Conservation (phyloP, 1,140 invertebrate species). For the Drosophila auraria region DNA sequence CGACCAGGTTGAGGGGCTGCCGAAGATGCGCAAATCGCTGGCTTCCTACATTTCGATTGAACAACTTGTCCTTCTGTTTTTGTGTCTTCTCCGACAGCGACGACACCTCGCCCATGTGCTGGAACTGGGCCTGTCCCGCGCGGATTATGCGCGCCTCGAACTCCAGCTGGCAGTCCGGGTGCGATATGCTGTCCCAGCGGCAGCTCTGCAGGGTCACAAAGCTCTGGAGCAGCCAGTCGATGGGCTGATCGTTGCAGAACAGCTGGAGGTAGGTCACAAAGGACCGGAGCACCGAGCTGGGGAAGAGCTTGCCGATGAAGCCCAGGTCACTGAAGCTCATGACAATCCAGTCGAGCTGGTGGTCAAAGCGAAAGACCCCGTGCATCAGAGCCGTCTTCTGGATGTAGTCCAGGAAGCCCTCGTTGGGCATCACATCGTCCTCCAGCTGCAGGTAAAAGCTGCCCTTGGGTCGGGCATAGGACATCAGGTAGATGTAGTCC, state of each 20-base stretch:
- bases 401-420: constrained; percentile 36
- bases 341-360: constrained; percentile 41
- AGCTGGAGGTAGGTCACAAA: constrained; percentile 30
- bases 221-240: constrained; percentile 51
- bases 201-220: constrained; percentile 45
- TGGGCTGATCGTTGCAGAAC: constrained; percentile 49
- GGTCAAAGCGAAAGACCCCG: constrained; percentile 12
- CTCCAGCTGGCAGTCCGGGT: constrained; percentile 3
- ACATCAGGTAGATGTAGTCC: constrained; percentile 54
- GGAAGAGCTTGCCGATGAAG: constrained; percentile 50
- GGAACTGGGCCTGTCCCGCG: constrained; percentile 41
- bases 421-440: constrained; percentile 29
- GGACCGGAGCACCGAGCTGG: constrained; percentile 1
- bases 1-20: constrained; percentile 36
- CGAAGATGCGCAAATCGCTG: constrained; percentile 37
- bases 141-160: constrained; percentile 2
- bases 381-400: constrained; percentile 19
- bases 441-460: constrained; percentile 48
- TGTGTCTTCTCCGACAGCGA: constrained; percentile 29
- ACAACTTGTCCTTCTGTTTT: neutral
- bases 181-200: constrained; percentile 42
- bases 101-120: constrained; percentile 25
- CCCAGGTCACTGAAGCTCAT: constrained; percentile 56
- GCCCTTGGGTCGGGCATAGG: constrained; percentile 38
- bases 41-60: neutral